Evolutionary conservation across 1,140 invertebrate species (phyloP), one percentile per base, ranked within the genome.

Genomic region (Wiebesia pumilae): DNA sequence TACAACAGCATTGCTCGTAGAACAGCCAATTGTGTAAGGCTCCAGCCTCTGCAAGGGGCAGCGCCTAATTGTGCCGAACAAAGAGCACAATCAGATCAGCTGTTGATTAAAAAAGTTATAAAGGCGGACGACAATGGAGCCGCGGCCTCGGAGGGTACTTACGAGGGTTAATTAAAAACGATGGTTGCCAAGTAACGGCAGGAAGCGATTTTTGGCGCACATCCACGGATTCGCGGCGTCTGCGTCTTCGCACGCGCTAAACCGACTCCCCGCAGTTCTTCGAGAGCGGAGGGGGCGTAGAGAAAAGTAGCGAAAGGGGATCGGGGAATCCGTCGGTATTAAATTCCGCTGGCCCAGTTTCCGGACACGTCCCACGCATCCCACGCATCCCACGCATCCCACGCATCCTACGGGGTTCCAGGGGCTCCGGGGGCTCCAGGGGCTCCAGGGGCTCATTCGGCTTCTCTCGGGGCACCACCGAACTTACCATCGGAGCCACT

Each of bases 301-400:
- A 47, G 43, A 47, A 47, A 47, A 47, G 43, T 6, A 47, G 43
- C 43, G 6, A 14, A 47, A 47, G 43, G 54, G 19, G 14, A 47
- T 14, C 6, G 43, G 6, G 14, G 14, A 79, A 54, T 79, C 47
- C 77, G 14, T 16, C 24, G 33, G 86, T 88, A 88, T 90, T 87
- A 88, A 88, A 87, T 90, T 89, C 87, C 85, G 71, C 38, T 81
- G 87, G 84, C 62, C 84, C 86, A 89, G 87, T 88, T 90, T 88
- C 88, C 84, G 27, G 75, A 79, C 75, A 80, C 80, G 27, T 62
- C 27, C 58, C 58, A 62, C 58, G 58, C 27, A 62, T 62, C 58
- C 10, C 58, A 3, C 7, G 58, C 58, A n/a, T 54, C 51, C 51
- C 14, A n/a, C n/a, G n/a, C n/a, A n/a, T n/a, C n/a, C n/a, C n/a